Percentiles rank a stretch among this genome's conserved stretches.
Conservation (phyloP, 2,113 vertebrate genomes). For the Nyctibius bracteatus region DNA sequence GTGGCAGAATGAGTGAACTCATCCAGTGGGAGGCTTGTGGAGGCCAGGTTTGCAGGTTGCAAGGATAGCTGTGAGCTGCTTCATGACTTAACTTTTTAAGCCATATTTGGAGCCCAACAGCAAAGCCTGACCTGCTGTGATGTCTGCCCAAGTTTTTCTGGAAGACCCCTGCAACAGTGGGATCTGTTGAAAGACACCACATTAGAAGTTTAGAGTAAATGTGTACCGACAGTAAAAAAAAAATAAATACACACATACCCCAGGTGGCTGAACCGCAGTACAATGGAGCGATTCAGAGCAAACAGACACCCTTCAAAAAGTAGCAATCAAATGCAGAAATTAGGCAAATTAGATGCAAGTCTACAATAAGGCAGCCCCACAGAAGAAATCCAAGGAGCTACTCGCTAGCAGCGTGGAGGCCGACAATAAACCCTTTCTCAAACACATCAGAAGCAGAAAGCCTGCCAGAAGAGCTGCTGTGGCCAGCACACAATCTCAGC, state of each 20-base stretch:
- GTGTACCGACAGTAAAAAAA: neutral
- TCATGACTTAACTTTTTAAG: neutral
- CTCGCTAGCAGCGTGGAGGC: neutral
- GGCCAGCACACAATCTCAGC: neutral
- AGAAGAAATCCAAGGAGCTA: neutral
- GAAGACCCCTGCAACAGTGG: neutral
- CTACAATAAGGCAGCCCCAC: neutral
- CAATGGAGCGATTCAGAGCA: neutral
- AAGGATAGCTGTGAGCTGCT: neutral
- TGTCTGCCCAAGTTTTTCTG: neutral
- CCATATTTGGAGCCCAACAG: neutral
- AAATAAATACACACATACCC: neutral
- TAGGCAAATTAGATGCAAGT: conserved; percentile 25
- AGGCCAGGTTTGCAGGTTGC: neutral
- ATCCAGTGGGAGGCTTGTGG: neutral
- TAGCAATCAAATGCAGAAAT: conserved; percentile 14
- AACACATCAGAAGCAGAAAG: neutral
- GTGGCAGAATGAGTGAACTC: neutral
- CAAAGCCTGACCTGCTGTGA: conserved; percentile 4
- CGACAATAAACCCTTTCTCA: conserved; percentile 7
- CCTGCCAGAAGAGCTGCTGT: neutral
- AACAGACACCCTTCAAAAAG: conserved; percentile 16
- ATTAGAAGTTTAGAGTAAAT: neutral
- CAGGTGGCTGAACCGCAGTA: conserved; percentile 35
- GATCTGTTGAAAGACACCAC: neutral